Evolutionary conservation across 2,888 invertebrate genomes (phyloP).

Genomic region (Odontothrips loti): DNA sequence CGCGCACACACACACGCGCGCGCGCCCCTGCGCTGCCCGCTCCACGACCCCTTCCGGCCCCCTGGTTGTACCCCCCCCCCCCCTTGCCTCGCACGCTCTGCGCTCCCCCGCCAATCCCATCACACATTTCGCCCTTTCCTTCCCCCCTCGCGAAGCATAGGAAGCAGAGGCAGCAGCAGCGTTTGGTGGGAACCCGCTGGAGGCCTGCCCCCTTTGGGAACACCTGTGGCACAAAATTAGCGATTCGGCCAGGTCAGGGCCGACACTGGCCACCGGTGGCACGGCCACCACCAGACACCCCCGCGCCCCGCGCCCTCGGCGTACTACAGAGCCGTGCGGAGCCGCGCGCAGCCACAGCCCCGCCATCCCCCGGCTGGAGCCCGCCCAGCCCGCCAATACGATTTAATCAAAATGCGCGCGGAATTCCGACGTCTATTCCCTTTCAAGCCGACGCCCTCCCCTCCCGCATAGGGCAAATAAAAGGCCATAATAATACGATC

Average conservation of each 20-base stretch:
- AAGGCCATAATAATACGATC: too few species aligned
- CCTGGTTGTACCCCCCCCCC: background rate
- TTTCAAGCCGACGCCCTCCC: background rate
- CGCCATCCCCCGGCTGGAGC: background rate
- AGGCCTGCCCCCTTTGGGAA: constrained; percentile 38
- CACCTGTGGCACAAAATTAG: constrained; percentile 35
- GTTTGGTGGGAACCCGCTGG: background rate
- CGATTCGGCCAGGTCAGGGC: constrained; percentile 12
- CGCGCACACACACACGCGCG: background rate
- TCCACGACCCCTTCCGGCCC: background rate
- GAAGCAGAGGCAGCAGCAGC: background rate
- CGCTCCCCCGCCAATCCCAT: background rate
- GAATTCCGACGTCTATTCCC: background rate
- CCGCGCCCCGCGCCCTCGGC: too few species aligned
- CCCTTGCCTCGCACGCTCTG: background rate
- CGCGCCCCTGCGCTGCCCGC: background rate
- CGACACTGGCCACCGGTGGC: constrained; percentile 25
- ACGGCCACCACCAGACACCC: background rate
- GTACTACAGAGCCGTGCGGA: too few species aligned
- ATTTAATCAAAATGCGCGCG: background rate
- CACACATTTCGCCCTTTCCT: too few species aligned
- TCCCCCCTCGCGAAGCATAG: too few species aligned
- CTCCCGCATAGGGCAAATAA: background rate
- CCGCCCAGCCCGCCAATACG: constrained; percentile 23
- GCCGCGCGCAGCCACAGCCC: too few species aligned